phyloP scores from a whole-genome alignment of 2,113 vertebrate genomes.

The Agapornis roseicollis region DNA sequence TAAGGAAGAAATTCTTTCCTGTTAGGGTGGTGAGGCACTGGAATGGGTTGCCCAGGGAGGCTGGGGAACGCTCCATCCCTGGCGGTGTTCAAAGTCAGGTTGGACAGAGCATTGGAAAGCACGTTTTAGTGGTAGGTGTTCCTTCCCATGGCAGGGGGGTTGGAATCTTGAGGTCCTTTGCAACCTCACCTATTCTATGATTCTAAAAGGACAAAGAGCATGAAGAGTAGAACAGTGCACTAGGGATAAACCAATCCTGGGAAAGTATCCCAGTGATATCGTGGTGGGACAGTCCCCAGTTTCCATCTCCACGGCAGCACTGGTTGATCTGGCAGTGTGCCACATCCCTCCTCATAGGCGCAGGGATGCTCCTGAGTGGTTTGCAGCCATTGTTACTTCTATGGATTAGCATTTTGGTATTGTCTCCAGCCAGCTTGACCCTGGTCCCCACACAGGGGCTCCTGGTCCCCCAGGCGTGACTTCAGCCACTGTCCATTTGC shows the following conservation, averaged over 20 bases:
- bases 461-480: neutral
- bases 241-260: neutral
- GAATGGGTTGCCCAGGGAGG: too few species aligned
- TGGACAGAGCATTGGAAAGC: too few species aligned
- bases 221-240: neutral
- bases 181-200: too few species aligned
- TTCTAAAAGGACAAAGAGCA: neutral
- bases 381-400: neutral
- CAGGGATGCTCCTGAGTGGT: neutral
- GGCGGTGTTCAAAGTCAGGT: too few species aligned
- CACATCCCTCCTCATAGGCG: too few species aligned
- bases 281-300: rapidly evolving
- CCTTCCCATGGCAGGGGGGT: too few species aligned
- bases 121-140: too few species aligned
- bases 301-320: neutral
- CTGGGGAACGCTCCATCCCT: too few species aligned
- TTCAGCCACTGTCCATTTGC: neutral
- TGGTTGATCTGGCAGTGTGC: neutral
- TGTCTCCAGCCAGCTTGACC: conserved; percentile 12
- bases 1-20: too few species aligned
- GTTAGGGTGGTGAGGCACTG: too few species aligned
- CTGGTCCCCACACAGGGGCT: neutral
- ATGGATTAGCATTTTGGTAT: neutral
- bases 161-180: too few species aligned
- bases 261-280: rapidly evolving